phyloP scores from a whole-genome alignment of 2,113 vertebrate species.

The Irena cyanogastra region DNA sequence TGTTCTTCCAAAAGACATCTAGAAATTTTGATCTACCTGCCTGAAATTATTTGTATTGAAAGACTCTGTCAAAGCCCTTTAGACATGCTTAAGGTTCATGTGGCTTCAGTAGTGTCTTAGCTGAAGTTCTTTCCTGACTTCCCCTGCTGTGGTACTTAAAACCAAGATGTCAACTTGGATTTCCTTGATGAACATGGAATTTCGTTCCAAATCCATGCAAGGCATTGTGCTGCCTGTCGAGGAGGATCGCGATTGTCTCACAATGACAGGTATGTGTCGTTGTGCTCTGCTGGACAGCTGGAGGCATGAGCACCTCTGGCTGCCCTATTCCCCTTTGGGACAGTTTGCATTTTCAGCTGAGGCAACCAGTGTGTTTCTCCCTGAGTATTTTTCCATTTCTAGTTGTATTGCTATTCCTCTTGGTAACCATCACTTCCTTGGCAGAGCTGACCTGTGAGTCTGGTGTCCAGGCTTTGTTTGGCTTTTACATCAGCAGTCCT shows the following conservation, averaged over 20 bases:
- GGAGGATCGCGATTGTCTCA: not conserved
- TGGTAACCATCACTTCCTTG: not conserved
- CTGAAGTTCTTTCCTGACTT: not conserved
- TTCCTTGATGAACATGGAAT: not conserved
- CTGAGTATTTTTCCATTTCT: not conserved
- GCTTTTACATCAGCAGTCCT: not conserved
- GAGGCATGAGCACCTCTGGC: not conserved
- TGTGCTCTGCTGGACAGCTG: rapidly evolving
- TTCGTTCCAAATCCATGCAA: not conserved
- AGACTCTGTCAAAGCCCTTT: not conserved
- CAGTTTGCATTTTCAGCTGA: not conserved
- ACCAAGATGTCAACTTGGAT: not conserved
- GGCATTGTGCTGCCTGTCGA: not conserved
- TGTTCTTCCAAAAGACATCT: not conserved
- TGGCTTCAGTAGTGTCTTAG: not conserved
- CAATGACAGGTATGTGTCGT: not conserved
- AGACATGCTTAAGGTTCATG: not conserved
- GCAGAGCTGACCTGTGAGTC: not conserved
- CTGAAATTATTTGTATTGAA: not conserved
- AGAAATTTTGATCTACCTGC: not conserved
- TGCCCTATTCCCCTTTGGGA: not conserved
- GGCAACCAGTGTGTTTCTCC: not conserved
- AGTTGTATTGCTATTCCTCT: not conserved
- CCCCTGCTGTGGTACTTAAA: not conserved
- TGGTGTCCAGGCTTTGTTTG: not conserved